phyloP scores from a whole-genome alignment of 2,888 invertebrate genomes.

The Lasius fuliginosus region DNA sequence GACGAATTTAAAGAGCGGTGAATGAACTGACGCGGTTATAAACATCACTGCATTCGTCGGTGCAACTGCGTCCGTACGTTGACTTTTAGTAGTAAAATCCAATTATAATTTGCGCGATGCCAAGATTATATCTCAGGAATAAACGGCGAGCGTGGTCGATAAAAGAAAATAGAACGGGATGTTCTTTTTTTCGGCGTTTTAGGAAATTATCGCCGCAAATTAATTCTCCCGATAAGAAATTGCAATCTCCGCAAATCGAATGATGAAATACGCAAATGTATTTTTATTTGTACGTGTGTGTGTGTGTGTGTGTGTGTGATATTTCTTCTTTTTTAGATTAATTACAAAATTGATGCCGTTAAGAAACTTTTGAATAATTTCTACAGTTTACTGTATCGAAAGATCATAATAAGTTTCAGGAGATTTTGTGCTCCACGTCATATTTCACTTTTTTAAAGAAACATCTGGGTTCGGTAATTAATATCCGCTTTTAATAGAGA shows the following conservation, averaged over 20 bases:
- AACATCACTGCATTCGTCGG: constrained; percentile 2
- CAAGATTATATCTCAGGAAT: constrained; percentile 36
- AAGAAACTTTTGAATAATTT: background rate
- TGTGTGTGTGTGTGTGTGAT: constrained; percentile 1
- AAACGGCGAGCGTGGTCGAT: constrained; percentile 13
- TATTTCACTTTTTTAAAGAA: background rate
- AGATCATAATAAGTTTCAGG: background rate
- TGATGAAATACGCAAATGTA: background rate
- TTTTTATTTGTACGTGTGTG: constrained; percentile 7
- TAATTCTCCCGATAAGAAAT: background rate
- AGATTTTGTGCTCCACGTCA: background rate
- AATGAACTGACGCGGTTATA: constrained; percentile 12
- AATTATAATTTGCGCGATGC: background rate
- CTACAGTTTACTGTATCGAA: background rate
- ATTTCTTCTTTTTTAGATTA: constrained; percentile 23
- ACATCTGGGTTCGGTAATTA: background rate
- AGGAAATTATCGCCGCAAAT: constrained; percentile 6
- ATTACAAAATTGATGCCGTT: constrained; percentile 9
- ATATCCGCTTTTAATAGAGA: background rate
- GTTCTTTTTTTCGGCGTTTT: background rate
- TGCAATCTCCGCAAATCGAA: background rate
- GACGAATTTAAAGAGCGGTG: constrained; percentile 41
- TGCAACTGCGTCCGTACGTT: constrained; percentile 21
- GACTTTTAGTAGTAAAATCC: background rate
- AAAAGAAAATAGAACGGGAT: constrained; percentile 26